Evolutionary conservation across 2,888 invertebrate genomes (phyloP).

Genomic region (Charanyca ferruginea): DNA sequence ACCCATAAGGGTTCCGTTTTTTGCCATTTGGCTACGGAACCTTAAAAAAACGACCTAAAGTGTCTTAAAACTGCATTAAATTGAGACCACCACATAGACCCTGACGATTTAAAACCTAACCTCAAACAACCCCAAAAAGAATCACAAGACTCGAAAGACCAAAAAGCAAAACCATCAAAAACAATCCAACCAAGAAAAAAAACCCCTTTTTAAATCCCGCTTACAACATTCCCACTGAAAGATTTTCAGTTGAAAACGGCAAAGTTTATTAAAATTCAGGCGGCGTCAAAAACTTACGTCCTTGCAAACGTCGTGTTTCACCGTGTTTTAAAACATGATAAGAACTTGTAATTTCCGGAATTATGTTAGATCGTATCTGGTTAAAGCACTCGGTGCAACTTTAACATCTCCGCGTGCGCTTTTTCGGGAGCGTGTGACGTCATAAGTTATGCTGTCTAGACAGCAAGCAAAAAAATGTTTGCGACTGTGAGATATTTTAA

Average conservation of each 20-base stretch:
- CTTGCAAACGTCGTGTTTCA: conserved; percentile 62
- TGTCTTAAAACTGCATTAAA: not conserved
- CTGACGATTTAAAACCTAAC: not conserved
- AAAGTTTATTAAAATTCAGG: conserved; percentile 58
- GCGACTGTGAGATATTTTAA: not conserved
- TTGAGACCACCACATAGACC: not conserved
- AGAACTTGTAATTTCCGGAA: conserved; percentile 62
- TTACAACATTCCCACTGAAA: conserved; percentile 46
- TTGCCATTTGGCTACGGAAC: too few relatives aligned
- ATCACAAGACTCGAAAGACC: not conserved
- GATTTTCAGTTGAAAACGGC: conserved; percentile 48
- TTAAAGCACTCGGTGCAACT: conserved; percentile 27
- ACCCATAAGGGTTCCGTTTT: too few relatives aligned
- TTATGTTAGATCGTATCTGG: conserved; percentile 57
- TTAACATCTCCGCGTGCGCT: conserved; percentile 25
- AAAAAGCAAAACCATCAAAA: conserved; percentile 13
- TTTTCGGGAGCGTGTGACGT: conserved; percentile 40
- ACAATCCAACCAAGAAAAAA: conserved; percentile 18
- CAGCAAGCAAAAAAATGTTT: conserved; percentile 21
- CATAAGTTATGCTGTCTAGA: conserved; percentile 41
- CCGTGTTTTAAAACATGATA: conserved; percentile 65
- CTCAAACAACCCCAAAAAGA: not conserved
- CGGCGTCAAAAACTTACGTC: conserved; percentile 59
- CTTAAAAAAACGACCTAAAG: not conserved
- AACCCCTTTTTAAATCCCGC: conserved; percentile 34